Base-by-base conservation (phyloP, 1,140 invertebrate species). In the Bombus ignitus region DNA sequence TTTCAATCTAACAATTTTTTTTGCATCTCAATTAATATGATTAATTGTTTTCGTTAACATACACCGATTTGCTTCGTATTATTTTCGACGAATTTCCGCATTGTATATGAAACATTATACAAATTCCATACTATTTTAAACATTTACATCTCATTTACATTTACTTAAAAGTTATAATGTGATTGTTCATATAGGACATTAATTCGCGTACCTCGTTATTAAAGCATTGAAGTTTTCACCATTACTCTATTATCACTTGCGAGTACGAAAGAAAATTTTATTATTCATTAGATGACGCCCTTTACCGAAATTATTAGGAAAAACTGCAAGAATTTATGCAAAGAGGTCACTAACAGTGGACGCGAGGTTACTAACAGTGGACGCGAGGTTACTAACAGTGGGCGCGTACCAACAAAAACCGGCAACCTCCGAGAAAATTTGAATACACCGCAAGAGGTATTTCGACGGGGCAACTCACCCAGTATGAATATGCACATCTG, bases 401-500 rank as follows among this genome's bases (percentile, higher is more conserved):
- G 28, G 5, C 10, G 68, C 18, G 35, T 39, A 35, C 18, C 18
- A 42, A n/a, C 6, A 22, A 32, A 77, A 76, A 83, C 13, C 13
- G 12, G 3, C n/a, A 12, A 32, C n/a, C 53, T 13, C 18, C 42
- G 57, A 18, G 39, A 73, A 81, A 59, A 79, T 84, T 84, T 79
- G 65, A 79, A 84, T 84, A 44, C 65, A 59, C 47, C 44, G 65
- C 12, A 44, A 37, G 35, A 74, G 62, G 74, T 57, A 70, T 72
- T 84, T 57, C 15, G 32, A 53, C 25, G 35, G 4, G 3, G 73
- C 8, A 10, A 68, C 59, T 53, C 82, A 47, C n/a, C 10, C 32
- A 22, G 1, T 78, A 84, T 79, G 82, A 84, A 84, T 79, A 84
- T 84, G 82, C 82, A 79, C 75, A 25, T 79, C 66, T 32, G 37